phyloP scores from a whole-genome alignment of 2,888 invertebrate species.

The Sceliomorpha sp. region DNA sequence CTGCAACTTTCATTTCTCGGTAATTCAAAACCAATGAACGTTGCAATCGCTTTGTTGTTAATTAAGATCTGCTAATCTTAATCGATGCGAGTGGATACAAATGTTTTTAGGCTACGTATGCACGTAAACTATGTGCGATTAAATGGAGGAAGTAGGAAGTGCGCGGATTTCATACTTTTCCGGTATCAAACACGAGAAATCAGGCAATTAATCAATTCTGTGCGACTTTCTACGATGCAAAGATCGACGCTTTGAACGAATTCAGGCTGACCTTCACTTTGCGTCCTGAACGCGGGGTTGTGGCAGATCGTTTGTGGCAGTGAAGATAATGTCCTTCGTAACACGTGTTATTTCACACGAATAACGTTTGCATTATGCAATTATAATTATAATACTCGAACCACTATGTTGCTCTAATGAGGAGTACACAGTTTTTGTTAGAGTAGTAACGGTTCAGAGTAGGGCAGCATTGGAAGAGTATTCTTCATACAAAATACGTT shows the following conservation, averaged over 20 bases:
- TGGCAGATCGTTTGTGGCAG: conserved; percentile 1
- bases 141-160: conserved; percentile 42
- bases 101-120: too few relatives aligned
- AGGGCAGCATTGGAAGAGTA: background rate
- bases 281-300: conserved; percentile 9
- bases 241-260: conserved; percentile 29
- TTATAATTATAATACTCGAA: background rate
- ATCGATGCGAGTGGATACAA: too few relatives aligned
- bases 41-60: too few relatives aligned
- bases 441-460: background rate
- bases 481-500: conserved; percentile 18
- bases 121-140: too few relatives aligned
- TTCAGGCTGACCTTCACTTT: conserved; percentile 26
- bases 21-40: too few relatives aligned
- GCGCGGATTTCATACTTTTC: conserved; percentile 16
- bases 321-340: conserved; percentile 10
- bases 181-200: conserved; percentile 21
- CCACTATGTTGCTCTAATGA: background rate
- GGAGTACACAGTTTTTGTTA: background rate
- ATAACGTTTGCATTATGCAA: conserved; percentile 8
- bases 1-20: too few relatives aligned
- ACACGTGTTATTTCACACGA: conserved; percentile 7
- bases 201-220: conserved; percentile 28
- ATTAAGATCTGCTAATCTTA: too few relatives aligned
- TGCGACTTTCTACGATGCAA: conserved; percentile 48